Percentiles rank a stretch among this genome's conserved stretches.
Evolutionary conservation across 2,113 vertebrate genomes (phyloP).

Genomic region (Festucalex cinctus): DNA sequence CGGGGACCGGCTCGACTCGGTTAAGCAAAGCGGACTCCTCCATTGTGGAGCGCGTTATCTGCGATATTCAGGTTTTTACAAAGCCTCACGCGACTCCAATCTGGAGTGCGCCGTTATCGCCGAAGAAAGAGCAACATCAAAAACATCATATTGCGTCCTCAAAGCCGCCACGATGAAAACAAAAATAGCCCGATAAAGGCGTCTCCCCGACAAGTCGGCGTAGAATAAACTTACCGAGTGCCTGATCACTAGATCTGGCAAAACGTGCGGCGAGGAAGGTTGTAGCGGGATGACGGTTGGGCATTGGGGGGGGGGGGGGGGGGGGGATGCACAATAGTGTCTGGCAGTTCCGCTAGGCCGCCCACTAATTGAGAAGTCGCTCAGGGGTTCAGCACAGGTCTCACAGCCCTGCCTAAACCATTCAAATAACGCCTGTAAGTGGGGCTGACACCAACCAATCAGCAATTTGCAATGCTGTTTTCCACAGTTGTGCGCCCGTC

Average conservation of each 20-base stretch:
- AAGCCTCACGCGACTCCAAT: conserved; percentile 14
- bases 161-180: conserved; percentile 2
- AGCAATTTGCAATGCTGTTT: conserved; percentile 78
- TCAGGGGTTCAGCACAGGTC: conserved; percentile 76
- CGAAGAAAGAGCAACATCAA: background rate
- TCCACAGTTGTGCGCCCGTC: conserved; percentile 73
- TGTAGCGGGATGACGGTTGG: conserved; percentile 4
- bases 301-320: background rate
- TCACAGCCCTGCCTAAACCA: conserved; percentile 67
- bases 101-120: background rate
- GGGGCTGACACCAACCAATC: conserved; percentile 80
- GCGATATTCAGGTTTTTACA: conserved; percentile 27
- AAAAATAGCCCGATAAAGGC: conserved; percentile 8
- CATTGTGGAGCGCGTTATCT: conserved; percentile 17
- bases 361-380: conserved; percentile 85
- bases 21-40: conserved; percentile 21
- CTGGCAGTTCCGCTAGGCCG: conserved; percentile 83
- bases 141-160: conserved; percentile 11
- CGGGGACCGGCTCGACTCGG: conserved; percentile 22
- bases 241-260: conserved; percentile 20
- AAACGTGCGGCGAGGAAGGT: conserved; percentile 1
- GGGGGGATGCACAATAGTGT: conserved; percentile 59
- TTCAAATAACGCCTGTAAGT: conserved; percentile 80
- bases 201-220: background rate
- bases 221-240: conserved; percentile 4